Conservation (phyloP, 2,888 invertebrate species). For the Dynastes grantii region DNA sequence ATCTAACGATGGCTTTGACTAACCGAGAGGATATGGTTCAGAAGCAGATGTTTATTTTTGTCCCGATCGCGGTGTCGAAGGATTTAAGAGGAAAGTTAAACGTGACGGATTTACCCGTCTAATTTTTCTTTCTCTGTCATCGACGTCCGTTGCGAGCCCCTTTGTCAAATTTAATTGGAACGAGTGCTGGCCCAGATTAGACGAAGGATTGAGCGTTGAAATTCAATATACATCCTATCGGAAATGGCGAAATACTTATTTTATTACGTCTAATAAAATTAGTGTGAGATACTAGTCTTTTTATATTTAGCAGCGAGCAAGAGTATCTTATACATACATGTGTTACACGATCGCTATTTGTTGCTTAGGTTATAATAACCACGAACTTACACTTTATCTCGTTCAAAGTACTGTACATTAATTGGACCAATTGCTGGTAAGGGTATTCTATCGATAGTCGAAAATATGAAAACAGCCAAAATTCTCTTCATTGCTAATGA, state of each 20-base stretch:
- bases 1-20: neutral
- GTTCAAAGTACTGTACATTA: too few species aligned
- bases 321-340: neutral
- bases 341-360: neutral
- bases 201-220: slow-evolving; percentile 16
- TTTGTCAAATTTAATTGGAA: slow-evolving; percentile 40
- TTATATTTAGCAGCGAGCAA: neutral
- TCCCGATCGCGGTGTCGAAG: slow-evolving; percentile 3
- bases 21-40: slow-evolving; percentile 7
- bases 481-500: too few species aligned
- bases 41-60: slow-evolving; percentile 19
- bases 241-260: slow-evolving; percentile 42
- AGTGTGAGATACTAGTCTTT: slow-evolving; percentile 21
- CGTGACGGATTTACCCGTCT: slow-evolving; percentile 8
- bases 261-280: slow-evolving; percentile 2
- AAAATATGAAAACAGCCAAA: too few species aligned
- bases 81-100: slow-evolving; percentile 25
- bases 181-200: slow-evolving; percentile 27
- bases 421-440: too few species aligned
- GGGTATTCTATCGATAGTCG: too few species aligned
- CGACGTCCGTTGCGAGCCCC: slow-evolving; percentile 8
- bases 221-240: slow-evolving; percentile 36
- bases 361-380: neutral
- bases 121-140: slow-evolving; percentile 17
- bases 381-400: neutral